phyloP scores from a whole-genome alignment of 2,888 invertebrate species.

The Drosophila merina region DNA sequence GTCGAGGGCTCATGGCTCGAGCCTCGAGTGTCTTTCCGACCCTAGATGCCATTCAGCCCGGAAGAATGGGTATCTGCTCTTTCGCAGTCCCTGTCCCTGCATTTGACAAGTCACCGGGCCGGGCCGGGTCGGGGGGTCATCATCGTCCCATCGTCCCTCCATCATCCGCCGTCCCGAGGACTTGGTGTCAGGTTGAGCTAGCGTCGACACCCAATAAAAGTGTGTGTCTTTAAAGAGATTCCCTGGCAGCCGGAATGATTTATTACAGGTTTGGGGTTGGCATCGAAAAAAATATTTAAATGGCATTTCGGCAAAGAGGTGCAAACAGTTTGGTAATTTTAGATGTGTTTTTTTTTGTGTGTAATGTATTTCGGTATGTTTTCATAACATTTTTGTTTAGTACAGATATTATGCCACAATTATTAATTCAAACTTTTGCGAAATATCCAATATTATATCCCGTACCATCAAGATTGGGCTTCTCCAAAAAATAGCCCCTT shows the following conservation, averaged over 20 bases:
- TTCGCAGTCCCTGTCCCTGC: constrained; percentile 53
- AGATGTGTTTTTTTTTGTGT: neutral
- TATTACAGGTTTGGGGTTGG: neutral
- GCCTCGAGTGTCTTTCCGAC: constrained; percentile 58
- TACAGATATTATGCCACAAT: no score
- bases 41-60: constrained; percentile 68
- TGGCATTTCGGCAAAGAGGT: neutral
- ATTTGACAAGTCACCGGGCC: constrained; percentile 21
- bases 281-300: neutral
- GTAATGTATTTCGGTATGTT: neutral
- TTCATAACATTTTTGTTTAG: no score
- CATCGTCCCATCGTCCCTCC: constrained; percentile 22
- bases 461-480: no score
- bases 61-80: constrained; percentile 58
- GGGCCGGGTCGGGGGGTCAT: constrained; percentile 8
- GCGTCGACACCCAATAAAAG: constrained; percentile 18
- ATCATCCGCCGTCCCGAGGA: constrained; percentile 17
- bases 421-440: no score
- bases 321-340: neutral
- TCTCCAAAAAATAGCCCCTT: no score
- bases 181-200: constrained; percentile 22
- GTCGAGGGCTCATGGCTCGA: constrained; percentile 61
- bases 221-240: constrained; percentile 5
- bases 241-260: constrained; percentile 8
- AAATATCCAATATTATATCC: no score